These are phyloP conservation scores for Odontamblyopus rebecca DNA, from an alignment of 2,797 vertebrate species.

Conservation along the genomic window DNA sequence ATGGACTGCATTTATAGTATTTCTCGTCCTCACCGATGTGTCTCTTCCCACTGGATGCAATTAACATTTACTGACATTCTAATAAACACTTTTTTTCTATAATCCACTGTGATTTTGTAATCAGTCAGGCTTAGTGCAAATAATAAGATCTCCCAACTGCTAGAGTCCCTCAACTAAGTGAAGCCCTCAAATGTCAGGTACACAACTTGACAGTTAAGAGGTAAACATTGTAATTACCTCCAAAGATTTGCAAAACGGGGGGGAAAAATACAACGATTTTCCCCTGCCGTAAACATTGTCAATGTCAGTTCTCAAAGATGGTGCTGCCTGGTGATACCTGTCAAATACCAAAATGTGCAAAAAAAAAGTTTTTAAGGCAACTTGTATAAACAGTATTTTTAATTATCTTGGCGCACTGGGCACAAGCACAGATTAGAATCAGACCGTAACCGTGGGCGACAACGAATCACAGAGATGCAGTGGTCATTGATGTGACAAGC, in stretches of 20 bases:
- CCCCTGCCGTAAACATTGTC: conserved; percentile 29
- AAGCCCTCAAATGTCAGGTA: conserved; percentile 53
- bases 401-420: conserved; percentile 62
- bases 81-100: conserved; percentile 64
- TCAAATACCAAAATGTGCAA: conserved; percentile 11
- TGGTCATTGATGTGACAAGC: conserved; percentile 79
- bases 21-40: conserved; percentile 47
- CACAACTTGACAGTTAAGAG: conserved; percentile 55
- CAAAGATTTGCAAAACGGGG: conserved; percentile 31
- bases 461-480: conserved; percentile 65
- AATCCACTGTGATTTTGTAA: conserved; percentile 66
- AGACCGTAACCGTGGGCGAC: conserved; percentile 69
- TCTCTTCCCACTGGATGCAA: conserved; percentile 70
- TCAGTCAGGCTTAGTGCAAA: conserved; percentile 61
- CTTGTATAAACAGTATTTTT: conserved; percentile 61
- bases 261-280: conserved; percentile 16
- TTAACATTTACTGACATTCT: conserved; percentile 74
- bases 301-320: conserved; percentile 21
- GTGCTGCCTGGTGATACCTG: conserved; percentile 32
- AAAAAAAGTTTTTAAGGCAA: conserved; percentile 8
- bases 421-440: conserved; percentile 66
- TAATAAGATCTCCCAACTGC: conserved; percentile 62
- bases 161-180: conserved; percentile 49
- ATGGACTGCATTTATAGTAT: conserved; percentile 62
- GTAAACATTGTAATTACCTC: conserved; percentile 65